These are phyloP conservation scores for Rhinopomastus cyanomelas DNA, from an alignment of 2,113 vertebrate species.

Conservation along the genomic window DNA sequence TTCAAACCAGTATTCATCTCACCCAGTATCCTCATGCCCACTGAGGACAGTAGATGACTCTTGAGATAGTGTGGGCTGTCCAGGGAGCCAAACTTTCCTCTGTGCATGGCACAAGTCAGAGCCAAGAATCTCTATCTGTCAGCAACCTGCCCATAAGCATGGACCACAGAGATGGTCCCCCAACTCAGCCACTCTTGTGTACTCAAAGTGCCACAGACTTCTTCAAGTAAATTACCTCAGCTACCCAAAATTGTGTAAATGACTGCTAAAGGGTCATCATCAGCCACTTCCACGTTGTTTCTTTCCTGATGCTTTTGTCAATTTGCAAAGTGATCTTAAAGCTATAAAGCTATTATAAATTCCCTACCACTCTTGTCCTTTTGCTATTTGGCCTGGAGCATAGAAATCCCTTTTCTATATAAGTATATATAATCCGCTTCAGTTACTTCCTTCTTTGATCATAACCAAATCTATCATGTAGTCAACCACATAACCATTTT, in stretches of 20 bases:
- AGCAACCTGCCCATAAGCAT: neutral
- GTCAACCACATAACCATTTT: neutral
- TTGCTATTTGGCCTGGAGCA: neutral
- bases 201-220: neutral
- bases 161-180: accelerated
- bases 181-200: neutral
- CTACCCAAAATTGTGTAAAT: neutral
- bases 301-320: neutral
- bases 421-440: neutral
- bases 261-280: neutral
- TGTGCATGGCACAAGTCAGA: neutral
- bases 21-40: neutral
- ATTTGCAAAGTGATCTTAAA: neutral
- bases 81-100: neutral
- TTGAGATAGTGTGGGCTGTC: neutral
- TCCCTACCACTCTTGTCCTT: neutral
- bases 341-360: neutral
- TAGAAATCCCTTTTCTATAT: neutral
- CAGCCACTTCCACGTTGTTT: neutral
- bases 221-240: neutral
- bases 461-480: neutral
- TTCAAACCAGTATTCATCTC: neutral
- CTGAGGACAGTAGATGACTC: neutral
- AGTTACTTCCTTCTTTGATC: neutral
- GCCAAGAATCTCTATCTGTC: neutral